Evolutionary conservation across 2,888 invertebrate genomes (phyloP).

Genomic region (Trissolcus japonicus): DNA sequence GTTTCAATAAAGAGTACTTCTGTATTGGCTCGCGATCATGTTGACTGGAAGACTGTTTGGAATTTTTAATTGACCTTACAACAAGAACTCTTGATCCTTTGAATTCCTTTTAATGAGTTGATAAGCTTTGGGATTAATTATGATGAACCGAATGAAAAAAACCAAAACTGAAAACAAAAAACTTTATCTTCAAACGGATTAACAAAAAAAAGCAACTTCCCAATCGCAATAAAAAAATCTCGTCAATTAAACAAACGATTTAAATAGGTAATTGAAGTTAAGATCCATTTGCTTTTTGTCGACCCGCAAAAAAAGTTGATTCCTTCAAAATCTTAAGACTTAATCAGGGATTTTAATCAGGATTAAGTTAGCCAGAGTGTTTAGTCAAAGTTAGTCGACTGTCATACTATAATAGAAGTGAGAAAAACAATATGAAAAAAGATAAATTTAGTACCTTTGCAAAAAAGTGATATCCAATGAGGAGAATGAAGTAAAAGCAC

Average conservation of each 20-base stretch:
- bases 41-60: constrained; percentile 21
- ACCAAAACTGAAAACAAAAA: constrained; percentile 16
- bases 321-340: too few relatives aligned
- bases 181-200: background rate
- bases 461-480: background rate
- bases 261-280: too few relatives aligned
- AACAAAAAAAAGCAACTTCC: background rate
- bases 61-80: constrained; percentile 50
- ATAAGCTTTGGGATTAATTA: constrained; percentile 40
- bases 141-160: constrained; percentile 31
- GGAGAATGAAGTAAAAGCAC: background rate
- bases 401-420: background rate
- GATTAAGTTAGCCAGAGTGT: too few relatives aligned
- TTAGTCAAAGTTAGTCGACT: too few relatives aligned
- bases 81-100: constrained; percentile 42
- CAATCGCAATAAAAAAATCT: constrained; percentile 8
- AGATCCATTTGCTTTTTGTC: too few relatives aligned
- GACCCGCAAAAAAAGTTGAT: too few relatives aligned
- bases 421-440: background rate
- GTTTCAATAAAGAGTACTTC: background rate
- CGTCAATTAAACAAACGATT: background rate
- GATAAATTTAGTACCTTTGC: background rate
- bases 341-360: too few relatives aligned
- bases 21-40: constrained; percentile 28
- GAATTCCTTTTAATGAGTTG: constrained; percentile 43